Evolutionary conservation across 2,797 vertebrate species (phyloP).

Genomic region (Spondyliosoma cantharus): DNA sequence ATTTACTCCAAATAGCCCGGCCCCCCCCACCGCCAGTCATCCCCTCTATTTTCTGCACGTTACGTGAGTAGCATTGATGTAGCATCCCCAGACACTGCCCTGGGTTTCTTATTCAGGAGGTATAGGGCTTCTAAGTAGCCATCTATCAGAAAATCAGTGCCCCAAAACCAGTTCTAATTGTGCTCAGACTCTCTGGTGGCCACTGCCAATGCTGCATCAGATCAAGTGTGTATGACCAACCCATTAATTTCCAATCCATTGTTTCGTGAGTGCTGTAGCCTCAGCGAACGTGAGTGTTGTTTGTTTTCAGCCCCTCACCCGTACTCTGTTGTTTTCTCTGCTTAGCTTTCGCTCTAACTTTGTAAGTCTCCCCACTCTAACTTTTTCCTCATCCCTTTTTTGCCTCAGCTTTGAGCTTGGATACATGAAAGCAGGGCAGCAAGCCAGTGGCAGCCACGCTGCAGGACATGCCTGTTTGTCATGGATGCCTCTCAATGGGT

Average conservation of each 20-base stretch:
- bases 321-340: constrained; percentile 36
- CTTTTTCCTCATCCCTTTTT: constrained; percentile 32
- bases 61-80: constrained; percentile 80
- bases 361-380: constrained; percentile 31
- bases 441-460: constrained; percentile 51
- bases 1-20: constrained; percentile 76
- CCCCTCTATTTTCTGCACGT: constrained; percentile 72
- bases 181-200: constrained; percentile 71
- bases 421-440: constrained; percentile 58
- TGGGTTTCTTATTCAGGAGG: constrained; percentile 76
- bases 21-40: constrained; percentile 61
- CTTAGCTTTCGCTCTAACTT: constrained; percentile 39
- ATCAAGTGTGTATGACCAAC: constrained; percentile 75
- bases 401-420: constrained; percentile 30
- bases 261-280: constrained; percentile 57
- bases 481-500: constrained; percentile 64
- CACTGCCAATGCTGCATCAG: constrained; percentile 68
- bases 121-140: constrained; percentile 76
- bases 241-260: constrained; percentile 73
- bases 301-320: constrained; percentile 51
- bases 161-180: constrained; percentile 81
- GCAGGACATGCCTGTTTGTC: constrained; percentile 73
- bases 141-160: constrained; percentile 79
- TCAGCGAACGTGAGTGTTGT: constrained; percentile 38
- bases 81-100: constrained; percentile 65